Conservation (phyloP, 2,113 vertebrate species). For the Seriola aureovittata region DNA sequence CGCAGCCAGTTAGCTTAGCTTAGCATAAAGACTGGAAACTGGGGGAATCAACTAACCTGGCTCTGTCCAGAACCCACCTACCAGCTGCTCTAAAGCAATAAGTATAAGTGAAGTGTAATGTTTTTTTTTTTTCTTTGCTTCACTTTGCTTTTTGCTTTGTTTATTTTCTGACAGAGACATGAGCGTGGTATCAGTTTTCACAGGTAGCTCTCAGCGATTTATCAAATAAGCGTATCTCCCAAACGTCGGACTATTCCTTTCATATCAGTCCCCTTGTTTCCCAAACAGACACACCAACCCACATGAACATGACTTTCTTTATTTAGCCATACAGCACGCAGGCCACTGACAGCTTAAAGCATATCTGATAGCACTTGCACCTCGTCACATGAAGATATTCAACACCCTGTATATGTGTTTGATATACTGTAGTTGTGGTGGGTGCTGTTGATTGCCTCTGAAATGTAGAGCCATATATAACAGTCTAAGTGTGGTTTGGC, state of each 20-base stretch:
- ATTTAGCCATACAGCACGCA: constrained; percentile 44
- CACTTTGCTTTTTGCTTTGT: no score
- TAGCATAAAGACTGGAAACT: neutral
- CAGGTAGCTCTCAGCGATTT: neutral
- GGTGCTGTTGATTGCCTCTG: constrained; percentile 18
- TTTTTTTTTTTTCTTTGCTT: neutral
- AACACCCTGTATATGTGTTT: constrained; percentile 19
- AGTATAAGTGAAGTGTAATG: neutral
- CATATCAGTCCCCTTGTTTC: neutral
- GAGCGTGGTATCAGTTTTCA: neutral
- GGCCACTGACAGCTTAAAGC: constrained; percentile 31
- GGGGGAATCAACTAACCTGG: no score
- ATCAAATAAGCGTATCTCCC: neutral
- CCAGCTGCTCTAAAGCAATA: neutral
- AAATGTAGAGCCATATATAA: constrained; percentile 22
- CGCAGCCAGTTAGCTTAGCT: neutral
- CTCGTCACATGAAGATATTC: constrained; percentile 27
- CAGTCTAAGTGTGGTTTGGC: constrained; percentile 20
- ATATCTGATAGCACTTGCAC: constrained; percentile 9
- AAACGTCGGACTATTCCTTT: neutral
- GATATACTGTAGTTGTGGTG: neutral
- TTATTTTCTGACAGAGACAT: neutral
- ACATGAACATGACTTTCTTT: constrained; percentile 39
- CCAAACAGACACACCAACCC: neutral
- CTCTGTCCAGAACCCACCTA: neutral